These are phyloP conservation scores for Rhizoglyphus robini DNA, from an alignment of 1,140 invertebrate genomes.

Conservation along the genomic window DNA sequence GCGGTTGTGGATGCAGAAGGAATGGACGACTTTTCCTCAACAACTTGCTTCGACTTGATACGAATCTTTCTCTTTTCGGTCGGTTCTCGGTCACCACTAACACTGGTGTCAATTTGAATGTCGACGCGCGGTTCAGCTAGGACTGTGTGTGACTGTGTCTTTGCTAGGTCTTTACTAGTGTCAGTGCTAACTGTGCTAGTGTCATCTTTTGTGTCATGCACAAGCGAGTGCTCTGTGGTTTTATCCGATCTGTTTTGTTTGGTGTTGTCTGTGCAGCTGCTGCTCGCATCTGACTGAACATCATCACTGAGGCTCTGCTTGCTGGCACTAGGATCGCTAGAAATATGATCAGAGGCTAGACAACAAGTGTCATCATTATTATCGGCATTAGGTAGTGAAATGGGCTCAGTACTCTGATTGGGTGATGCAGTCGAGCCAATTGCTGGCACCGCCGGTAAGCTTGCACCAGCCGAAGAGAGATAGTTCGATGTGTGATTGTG, in stretches of 20 bases:
- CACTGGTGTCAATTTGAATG: neutral
- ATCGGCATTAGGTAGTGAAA: neutral
- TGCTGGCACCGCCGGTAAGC: neutral
- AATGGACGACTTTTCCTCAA: neutral
- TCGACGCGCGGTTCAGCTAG: too few relatives aligned
- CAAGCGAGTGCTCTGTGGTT: too few relatives aligned
- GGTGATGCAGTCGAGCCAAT: neutral
- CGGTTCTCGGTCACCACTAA: neutral
- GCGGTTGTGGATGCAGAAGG: too few relatives aligned
- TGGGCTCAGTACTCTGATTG: slow-evolving; percentile 2
- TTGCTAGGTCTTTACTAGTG: neutral
- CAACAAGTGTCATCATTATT: neutral
- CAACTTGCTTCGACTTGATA: neutral
- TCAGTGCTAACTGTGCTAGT: neutral
- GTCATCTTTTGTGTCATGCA: too few relatives aligned
- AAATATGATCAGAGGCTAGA: neutral
- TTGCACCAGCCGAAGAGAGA: neutral
- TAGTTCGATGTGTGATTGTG: neutral
- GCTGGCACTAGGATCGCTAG: neutral
- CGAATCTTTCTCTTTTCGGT: neutral
- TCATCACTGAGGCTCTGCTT: neutral
- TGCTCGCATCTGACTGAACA: too few relatives aligned
- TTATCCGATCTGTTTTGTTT: too few relatives aligned
- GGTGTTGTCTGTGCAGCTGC: neutral
- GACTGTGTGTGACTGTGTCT: too few relatives aligned